Evolutionary conservation across 1,140 invertebrate genomes (phyloP).

Genomic region (Harlomillsia oculata): DNA sequence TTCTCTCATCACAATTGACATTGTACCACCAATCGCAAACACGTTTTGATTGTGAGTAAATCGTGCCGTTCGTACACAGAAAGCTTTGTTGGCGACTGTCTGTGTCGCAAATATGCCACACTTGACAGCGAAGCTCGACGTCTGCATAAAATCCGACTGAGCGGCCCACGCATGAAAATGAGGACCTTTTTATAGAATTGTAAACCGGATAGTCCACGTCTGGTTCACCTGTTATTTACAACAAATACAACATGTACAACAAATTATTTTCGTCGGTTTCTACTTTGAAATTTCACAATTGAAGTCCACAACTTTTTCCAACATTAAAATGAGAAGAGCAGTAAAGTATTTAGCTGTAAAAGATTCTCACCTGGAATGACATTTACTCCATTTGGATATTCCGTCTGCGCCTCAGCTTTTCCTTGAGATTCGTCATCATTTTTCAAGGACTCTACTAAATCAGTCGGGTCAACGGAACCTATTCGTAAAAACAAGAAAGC

Average conservation of each 20-base stretch:
- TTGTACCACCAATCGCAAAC: constrained; percentile 91
- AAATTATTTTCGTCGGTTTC: background rate
- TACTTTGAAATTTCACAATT: too few species aligned
- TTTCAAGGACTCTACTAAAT: background rate
- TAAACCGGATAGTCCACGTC: constrained; percentile 29
- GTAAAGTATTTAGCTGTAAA: too few species aligned
- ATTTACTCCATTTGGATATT: constrained; percentile 33
- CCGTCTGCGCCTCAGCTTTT: constrained; percentile 18
- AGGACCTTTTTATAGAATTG: constrained; percentile 21
- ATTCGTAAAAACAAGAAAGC: background rate
- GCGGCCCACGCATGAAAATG: constrained; percentile 26
- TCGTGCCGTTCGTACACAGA: constrained; percentile 75
- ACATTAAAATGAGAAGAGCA: too few species aligned
- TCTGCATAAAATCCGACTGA: constrained; percentile 33
- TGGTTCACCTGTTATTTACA: constrained; percentile 14
- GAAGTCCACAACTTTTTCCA: too few species aligned
- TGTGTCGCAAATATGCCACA: constrained; percentile 34
- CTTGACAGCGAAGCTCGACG: constrained; percentile 28
- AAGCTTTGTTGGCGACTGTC: constrained; percentile 43
- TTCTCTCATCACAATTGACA: constrained; percentile 48
- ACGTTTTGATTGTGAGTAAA: constrained; percentile 78
- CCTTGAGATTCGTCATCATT: constrained; percentile 10
- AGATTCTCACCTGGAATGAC: constrained; percentile 26
- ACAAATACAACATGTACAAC: background rate
- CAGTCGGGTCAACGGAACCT: constrained; percentile 1